These are phyloP conservation scores for Leucophora obtusa DNA, from an alignment of 2,888 invertebrate genomes.

Conservation along the genomic window DNA sequence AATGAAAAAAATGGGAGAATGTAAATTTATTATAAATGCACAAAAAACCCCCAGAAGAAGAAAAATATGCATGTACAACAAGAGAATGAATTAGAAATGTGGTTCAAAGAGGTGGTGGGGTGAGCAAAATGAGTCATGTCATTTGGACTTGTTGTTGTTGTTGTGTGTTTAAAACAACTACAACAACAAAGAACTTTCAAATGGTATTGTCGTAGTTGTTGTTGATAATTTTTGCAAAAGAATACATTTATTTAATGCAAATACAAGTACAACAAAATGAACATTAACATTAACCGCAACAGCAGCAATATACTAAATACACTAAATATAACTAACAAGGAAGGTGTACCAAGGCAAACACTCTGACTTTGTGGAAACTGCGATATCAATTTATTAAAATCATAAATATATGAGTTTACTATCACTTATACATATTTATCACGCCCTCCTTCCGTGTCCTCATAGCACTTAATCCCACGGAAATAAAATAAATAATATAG, in stretches of 20 bases:
- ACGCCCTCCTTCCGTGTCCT: no score
- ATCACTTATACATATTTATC: no score
- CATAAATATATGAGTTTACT: no score
- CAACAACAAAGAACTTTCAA: conserved; percentile 19
- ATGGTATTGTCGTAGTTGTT: not conserved
- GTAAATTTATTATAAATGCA: not conserved
- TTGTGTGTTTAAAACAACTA: conserved; percentile 31
- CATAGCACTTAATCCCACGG: no score
- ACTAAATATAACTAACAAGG: no score
- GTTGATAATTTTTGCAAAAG: conserved; percentile 14
- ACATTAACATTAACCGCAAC: conserved; percentile 17
- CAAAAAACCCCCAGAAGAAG: not conserved
- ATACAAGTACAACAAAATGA: conserved; percentile 17
- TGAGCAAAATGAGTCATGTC: conserved; percentile 13
- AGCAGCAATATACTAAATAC: not conserved
- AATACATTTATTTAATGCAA: conserved; percentile 49
- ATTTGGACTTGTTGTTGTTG: conserved; percentile 19
- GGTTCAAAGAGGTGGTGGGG: not conserved
- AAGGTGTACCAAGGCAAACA: no score
- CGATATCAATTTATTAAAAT: no score
- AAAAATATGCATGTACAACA: not conserved
- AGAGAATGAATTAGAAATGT: conserved; percentile 31
- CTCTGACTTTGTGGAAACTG: no score
- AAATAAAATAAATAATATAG: no score
- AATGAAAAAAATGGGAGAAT: no score